Conservation (phyloP, 2,113 vertebrate species). For the Nycticorax nycticorax region DNA sequence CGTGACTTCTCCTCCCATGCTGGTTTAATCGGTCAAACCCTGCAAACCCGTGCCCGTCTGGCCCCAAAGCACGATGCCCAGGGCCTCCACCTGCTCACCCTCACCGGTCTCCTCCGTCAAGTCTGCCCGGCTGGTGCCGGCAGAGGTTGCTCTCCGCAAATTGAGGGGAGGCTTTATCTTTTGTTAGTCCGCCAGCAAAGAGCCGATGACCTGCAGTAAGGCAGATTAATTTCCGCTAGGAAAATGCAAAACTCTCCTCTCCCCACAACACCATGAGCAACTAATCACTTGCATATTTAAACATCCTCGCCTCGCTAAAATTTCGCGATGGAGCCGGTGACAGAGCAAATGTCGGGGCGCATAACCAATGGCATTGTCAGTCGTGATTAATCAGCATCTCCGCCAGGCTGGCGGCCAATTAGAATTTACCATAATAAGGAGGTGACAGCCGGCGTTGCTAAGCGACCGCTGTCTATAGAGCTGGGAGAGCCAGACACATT, state of each 20-base stretch:
- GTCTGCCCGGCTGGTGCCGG: not conserved
- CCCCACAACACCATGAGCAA: not conserved
- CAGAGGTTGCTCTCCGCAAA: slow-evolving; percentile 45
- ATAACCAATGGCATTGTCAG: slow-evolving; percentile 76
- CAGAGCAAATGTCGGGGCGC: slow-evolving; percentile 64
- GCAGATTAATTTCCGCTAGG: slow-evolving; percentile 31
- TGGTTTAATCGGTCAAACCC: not conserved
- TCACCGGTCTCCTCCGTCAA: not conserved
- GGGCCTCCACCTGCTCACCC: not conserved
- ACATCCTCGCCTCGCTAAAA: slow-evolving; percentile 54
- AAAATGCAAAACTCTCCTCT: slow-evolving; percentile 50
- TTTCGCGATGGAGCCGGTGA: slow-evolving; percentile 51
- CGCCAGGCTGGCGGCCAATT: slow-evolving; percentile 74
- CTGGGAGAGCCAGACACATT: slow-evolving; percentile 71
- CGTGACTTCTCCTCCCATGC: not conserved
- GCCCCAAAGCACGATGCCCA: not conserved
- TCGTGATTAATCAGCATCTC: slow-evolving; percentile 75
- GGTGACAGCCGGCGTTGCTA: slow-evolving; percentile 75
- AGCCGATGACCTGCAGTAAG: not conserved
- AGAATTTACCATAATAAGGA: slow-evolving; percentile 74
- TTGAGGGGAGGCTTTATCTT: not conserved
- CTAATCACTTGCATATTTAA: slow-evolving; percentile 64
- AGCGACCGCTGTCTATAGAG: slow-evolving; percentile 73
- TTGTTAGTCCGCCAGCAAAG: not conserved
- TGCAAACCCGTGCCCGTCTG: accelerated